Conservation (phyloP, 2,113 vertebrate genomes). For the Poeciliopsis retropinna region DNA sequence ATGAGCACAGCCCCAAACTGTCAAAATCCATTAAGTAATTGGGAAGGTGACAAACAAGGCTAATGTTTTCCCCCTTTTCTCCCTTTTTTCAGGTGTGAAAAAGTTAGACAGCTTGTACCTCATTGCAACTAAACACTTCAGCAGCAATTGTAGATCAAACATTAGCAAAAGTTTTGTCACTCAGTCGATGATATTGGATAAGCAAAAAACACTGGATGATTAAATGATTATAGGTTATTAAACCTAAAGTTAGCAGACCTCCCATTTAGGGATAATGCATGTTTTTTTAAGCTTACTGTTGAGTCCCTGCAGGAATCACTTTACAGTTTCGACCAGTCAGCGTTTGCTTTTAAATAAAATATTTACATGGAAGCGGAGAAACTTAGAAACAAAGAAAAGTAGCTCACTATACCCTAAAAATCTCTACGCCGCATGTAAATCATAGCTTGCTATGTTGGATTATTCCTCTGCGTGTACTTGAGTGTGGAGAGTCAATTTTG, state of each 20-base stretch:
- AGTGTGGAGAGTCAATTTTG: not conserved
- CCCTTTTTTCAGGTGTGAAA: not conserved
- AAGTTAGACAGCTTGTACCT: not conserved
- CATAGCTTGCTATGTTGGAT: not conserved
- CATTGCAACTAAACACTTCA: not conserved
- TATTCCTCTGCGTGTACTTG: not conserved
- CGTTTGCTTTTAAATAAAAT: not conserved
- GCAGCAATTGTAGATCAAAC: not conserved
- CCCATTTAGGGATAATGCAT: not conserved
- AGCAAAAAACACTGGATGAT: no score
- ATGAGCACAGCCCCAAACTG: not conserved
- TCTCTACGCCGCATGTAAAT: not conserved
- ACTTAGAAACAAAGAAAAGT: not conserved
- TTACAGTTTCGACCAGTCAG: not conserved
- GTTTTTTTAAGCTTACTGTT: not conserved
- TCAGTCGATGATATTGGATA: not conserved
- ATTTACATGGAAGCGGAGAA: not conserved
- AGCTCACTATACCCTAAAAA: not conserved
- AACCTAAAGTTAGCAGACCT: not conserved
- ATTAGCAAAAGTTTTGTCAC: not conserved
- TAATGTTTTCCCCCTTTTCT: not conserved
- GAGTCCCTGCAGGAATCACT: not conserved
- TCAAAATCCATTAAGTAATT: constrained; percentile 6
- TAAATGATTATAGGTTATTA: no score
- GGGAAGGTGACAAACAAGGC: not conserved